Base-by-base conservation (phyloP, 2,888 invertebrate genomes). In the Melipona beecheii region DNA sequence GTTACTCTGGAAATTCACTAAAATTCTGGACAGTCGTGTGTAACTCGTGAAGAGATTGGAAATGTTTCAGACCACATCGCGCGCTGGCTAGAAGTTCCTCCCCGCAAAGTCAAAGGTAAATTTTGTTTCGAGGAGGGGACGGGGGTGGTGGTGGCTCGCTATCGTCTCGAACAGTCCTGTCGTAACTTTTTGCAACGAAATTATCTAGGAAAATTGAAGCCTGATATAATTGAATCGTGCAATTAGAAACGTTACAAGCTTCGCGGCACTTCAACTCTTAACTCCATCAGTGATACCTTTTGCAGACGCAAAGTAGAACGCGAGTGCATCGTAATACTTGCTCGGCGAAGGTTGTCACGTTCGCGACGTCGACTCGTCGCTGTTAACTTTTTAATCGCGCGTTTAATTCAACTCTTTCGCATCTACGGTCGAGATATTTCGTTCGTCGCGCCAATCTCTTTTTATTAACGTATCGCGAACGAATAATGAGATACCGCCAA, bases 211-310 rank as follows among this genome's bases (percentile, higher is more conserved):
- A 49, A 72, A 2, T 27, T 50, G 27, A 9, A 17, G 9, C 0
- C 52, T 4, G 21, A 27, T 27, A 50, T 78, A 78, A 78, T 24
- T 65, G 15, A 65, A 49, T 78, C 49, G 27, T 24, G 27, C 60
- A 68, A 68, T 78, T 62, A 74, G 66, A 78, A 69, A 68, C 27
- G 52, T 36, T n/a, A 13, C 36, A 36, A 36, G 50, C 24, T n/a
- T 2, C 54, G 27, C 43, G 50, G 13, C 60, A 31, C 52, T 62
- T 54, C n/a, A 54, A 50, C 60, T 60, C 54, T 56, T 31, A 68
- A 78, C 68, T 68, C 21, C 36, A n/a, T 58, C 73, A 43, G 21
- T n/a, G 43, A 43, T 65, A n/a, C 17, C 36, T n/a, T 43, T 43
- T 65, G n/a, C 21, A n/a, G n/a, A 13, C n/a, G 43, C 43, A 1